phyloP scores from a whole-genome alignment of 2,113 vertebrate genomes.

The Atractosteus spatula region DNA sequence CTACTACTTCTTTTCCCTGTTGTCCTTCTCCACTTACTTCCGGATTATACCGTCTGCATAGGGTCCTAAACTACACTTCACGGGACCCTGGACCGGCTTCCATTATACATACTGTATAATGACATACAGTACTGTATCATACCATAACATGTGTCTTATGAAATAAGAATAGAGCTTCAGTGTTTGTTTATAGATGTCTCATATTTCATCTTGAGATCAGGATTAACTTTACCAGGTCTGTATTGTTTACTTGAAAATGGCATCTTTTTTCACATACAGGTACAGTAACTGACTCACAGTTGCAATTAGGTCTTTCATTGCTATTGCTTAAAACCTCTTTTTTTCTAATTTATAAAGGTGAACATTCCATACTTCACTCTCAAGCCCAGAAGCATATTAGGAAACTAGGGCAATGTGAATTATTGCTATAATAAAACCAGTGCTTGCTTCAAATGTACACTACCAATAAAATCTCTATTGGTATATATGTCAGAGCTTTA shows the following conservation, averaged over 20 bases:
- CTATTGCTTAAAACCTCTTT: conserved; percentile 32
- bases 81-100: too few relatives aligned
- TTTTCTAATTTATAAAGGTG: conserved; percentile 66
- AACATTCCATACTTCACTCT: conserved; percentile 59
- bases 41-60: too few relatives aligned
- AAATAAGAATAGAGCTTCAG: too few relatives aligned
- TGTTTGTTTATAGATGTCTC: too few relatives aligned
- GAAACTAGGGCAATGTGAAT: conserved; percentile 74
- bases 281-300: conserved; percentile 23
- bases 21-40: too few relatives aligned
- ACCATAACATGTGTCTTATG: too few relatives aligned
- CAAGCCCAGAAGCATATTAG: conserved; percentile 68
- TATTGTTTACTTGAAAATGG: conserved; percentile 12
- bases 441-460: conserved; percentile 57
- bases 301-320: conserved; percentile 27
- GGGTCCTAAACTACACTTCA: too few relatives aligned
- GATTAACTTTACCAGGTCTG: background rate
- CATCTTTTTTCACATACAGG: background rate
- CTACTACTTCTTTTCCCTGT: too few relatives aligned
- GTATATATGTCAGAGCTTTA: conserved; percentile 37
- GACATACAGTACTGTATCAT: too few relatives aligned
- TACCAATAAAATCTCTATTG: conserved; percentile 49
- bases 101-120: too few relatives aligned
- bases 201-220: too few relatives aligned
- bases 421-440: conserved; percentile 66